Percentiles rank a stretch among this genome's conserved stretches.
These are phyloP conservation scores for Siphlonurus alternatus DNA, from an alignment of 2,888 invertebrate genomes.

Conservation along the genomic window DNA sequence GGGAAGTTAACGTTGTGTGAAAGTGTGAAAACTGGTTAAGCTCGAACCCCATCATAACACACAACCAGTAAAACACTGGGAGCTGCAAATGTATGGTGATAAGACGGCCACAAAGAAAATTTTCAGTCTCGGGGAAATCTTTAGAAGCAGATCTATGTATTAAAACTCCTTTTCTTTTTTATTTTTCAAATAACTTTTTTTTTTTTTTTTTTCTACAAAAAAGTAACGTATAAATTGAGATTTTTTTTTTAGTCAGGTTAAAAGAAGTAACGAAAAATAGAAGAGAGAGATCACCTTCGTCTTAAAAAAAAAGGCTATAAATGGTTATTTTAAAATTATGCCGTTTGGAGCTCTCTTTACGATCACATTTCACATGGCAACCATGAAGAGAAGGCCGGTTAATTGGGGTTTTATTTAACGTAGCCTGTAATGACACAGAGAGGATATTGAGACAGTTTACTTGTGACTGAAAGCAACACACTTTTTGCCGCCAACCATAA, in stretches of 20 bases:
- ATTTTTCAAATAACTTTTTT: neutral
- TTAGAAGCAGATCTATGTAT: no score
- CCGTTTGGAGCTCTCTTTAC: neutral
- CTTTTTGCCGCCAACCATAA: no score
- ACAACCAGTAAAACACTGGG: no score
- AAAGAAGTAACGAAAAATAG: neutral
- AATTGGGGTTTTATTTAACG: neutral
- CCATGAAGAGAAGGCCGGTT: neutral
- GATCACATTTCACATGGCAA: neutral
- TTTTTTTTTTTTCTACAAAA: neutral
- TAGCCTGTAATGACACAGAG: neutral
- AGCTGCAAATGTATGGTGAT: no score
- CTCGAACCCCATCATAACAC: no score
- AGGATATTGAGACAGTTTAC: no score
- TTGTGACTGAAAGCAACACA: no score
- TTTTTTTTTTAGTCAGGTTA: no score
- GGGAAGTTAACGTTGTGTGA: neutral
- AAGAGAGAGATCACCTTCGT: neutral
- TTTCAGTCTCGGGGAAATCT: no score
- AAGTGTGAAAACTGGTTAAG: neutral
- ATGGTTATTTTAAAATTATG: neutral
- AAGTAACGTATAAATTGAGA: neutral
- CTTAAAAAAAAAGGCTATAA: neutral
- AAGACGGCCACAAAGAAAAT: no score
- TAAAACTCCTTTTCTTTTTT: neutral